These are phyloP conservation scores for Mastomys natalensis DNA, from an alignment of 2,113 vertebrate species.

Conservation along the genomic window DNA sequence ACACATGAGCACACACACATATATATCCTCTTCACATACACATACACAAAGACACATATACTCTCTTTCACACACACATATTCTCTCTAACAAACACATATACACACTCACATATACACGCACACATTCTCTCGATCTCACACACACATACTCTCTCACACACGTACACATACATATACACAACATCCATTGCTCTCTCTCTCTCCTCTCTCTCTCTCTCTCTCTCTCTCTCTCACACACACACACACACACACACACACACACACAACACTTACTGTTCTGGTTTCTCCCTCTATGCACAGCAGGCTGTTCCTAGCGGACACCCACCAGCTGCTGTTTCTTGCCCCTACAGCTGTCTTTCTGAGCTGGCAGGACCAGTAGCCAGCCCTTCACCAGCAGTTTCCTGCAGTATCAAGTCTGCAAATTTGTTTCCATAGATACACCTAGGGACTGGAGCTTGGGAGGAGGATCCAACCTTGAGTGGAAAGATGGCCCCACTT, in stretches of 20 bases:
- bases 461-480: not conserved
- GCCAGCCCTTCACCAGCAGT: not conserved
- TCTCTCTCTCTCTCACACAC: too few relatives aligned
- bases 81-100: not conserved
- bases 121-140: not conserved
- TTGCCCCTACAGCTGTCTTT: not conserved
- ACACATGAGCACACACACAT: not conserved
- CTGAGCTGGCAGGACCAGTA: not conserved
- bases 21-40: not conserved
- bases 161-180: not conserved
- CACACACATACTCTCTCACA: not conserved
- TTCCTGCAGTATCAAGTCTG: not conserved
- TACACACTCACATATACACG: not conserved
- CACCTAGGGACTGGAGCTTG: not conserved
- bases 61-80: not conserved
- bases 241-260: not conserved
- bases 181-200: too few relatives aligned
- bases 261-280: not conserved
- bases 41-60: too few relatives aligned
- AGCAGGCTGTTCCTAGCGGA: not conserved
- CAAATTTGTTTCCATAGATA: conserved; percentile 25
- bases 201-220: too few relatives aligned
- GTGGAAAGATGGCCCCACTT: not conserved
- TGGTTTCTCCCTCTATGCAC: not conserved
- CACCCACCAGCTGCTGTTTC: fast-evolving